Conservation (phyloP, 2,888 invertebrate genomes). For the Lasioglossum malachurum region DNA sequence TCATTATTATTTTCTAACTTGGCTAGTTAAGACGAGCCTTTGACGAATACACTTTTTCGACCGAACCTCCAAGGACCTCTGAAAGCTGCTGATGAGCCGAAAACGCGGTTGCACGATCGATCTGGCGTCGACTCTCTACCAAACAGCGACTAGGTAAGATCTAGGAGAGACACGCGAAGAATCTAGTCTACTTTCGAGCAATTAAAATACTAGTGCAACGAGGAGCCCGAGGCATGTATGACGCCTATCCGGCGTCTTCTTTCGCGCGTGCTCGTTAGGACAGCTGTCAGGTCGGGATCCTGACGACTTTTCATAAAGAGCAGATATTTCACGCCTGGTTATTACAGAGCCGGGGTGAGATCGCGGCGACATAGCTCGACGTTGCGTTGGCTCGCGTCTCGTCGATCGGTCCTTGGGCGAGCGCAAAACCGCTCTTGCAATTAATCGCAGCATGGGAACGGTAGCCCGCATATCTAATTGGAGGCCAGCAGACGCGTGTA, state of each 20-base stretch:
- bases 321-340: background rate
- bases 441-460: constrained; percentile 49
- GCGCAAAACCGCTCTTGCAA: constrained; percentile 38
- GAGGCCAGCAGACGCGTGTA: constrained; percentile 63
- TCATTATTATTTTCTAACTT: no score
- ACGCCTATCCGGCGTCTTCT: constrained; percentile 1
- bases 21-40: no score
- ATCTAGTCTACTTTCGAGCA: constrained; percentile 6
- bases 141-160: background rate
- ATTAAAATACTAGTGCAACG: constrained; percentile 12
- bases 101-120: background rate
- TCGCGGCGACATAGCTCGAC: background rate
- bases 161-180: background rate
- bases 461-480: constrained; percentile 67
- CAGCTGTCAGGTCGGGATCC: background rate
- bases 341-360: background rate
- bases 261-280: constrained; percentile 1
- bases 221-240: background rate
- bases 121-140: background rate
- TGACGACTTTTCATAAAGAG: background rate
- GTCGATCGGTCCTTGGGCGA: background rate
- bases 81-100: background rate
- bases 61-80: background rate
- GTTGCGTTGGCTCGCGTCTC: background rate
- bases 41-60: background rate